phyloP scores from a whole-genome alignment of 2,797 vertebrate genomes.

The Acipenser oxyrinchus region DNA sequence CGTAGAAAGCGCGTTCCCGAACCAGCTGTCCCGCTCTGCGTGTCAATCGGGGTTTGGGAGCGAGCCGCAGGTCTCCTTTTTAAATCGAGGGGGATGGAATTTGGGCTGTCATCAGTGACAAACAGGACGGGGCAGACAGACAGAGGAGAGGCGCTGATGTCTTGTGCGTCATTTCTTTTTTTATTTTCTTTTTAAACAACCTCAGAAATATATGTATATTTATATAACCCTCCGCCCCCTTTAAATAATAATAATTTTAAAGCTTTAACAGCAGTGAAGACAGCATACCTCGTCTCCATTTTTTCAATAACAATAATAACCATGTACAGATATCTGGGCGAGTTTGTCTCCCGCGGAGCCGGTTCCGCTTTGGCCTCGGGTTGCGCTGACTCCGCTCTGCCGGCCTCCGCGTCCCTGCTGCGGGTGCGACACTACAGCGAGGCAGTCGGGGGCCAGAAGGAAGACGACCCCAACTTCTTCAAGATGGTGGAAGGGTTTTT shows the following conservation, averaged over 20 bases:
- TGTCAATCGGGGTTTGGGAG: slow-evolving; percentile 9
- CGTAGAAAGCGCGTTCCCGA: not conserved
- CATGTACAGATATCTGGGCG: slow-evolving; percentile 88
- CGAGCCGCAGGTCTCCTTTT: slow-evolving; percentile 38
- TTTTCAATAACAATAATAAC: slow-evolving; percentile 9
- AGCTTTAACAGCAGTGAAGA: slow-evolving; percentile 11
- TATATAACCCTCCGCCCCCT: too few relatives aligned
- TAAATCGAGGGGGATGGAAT: slow-evolving; percentile 44
- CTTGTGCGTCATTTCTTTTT: slow-evolving; percentile 26
- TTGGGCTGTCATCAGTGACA: slow-evolving; percentile 38
- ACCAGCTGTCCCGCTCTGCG: slow-evolving; percentile 26
- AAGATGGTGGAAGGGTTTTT: slow-evolving; percentile 97
- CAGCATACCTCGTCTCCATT: slow-evolving; percentile 10
- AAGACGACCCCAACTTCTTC: slow-evolving; percentile 94
- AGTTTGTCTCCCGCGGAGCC: slow-evolving; percentile 68
- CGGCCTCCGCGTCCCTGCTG: slow-evolving; percentile 58
- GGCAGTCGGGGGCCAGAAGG: slow-evolving; percentile 49
- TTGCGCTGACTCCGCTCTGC: slow-evolving; percentile 57
- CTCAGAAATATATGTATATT: not conserved
- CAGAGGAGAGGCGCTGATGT: slow-evolving; percentile 34
- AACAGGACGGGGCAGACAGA: slow-evolving; percentile 33
- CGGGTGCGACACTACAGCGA: slow-evolving; percentile 74
- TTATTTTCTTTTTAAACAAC: slow-evolving; percentile 5
- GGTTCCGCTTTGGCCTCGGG: slow-evolving; percentile 61
- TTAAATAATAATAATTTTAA: slow-evolving; percentile 5